Conservation (phyloP, 1,140 invertebrate genomes). For the Teleopsis dalmanni region DNA sequence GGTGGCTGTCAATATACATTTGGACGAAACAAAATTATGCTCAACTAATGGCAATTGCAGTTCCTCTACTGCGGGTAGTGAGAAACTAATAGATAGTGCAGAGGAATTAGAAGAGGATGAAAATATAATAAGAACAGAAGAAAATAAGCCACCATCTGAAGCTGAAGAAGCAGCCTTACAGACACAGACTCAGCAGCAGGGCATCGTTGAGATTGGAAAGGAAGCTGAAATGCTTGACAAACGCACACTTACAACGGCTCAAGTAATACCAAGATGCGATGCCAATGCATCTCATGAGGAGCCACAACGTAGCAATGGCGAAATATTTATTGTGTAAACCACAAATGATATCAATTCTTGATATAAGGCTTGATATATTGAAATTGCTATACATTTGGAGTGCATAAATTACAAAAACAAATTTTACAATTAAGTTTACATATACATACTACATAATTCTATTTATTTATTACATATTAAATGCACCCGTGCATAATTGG, state of each 20-base stretch:
- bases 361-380: background rate
- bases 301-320: constrained; percentile 18
- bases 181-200: constrained; percentile 5
- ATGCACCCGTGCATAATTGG: too few species aligned
- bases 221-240: constrained; percentile 36
- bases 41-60: background rate
- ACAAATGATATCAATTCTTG: too few species aligned
- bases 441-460: too few species aligned
- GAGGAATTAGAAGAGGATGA: constrained; percentile 18
- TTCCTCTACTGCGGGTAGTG: background rate
- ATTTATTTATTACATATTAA: too few species aligned
- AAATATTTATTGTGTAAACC: constrained; percentile 37
- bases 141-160: constrained; percentile 1
- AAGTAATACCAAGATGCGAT: constrained; percentile 1
- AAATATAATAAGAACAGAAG: constrained; percentile 11
- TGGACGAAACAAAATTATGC: constrained; percentile 12
- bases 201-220: constrained; percentile 39
- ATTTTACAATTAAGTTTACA: too few species aligned
- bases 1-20: constrained; percentile 30
- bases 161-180: background rate
- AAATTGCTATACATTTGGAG: background rate
- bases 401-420: too few species aligned
- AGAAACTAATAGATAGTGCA: constrained; percentile 15
- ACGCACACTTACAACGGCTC: background rate
- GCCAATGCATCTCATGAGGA: constrained; percentile 2